These are phyloP conservation scores for Artibeus lituratus DNA, from an alignment of 2,797 vertebrate genomes.

Conservation along the genomic window DNA sequence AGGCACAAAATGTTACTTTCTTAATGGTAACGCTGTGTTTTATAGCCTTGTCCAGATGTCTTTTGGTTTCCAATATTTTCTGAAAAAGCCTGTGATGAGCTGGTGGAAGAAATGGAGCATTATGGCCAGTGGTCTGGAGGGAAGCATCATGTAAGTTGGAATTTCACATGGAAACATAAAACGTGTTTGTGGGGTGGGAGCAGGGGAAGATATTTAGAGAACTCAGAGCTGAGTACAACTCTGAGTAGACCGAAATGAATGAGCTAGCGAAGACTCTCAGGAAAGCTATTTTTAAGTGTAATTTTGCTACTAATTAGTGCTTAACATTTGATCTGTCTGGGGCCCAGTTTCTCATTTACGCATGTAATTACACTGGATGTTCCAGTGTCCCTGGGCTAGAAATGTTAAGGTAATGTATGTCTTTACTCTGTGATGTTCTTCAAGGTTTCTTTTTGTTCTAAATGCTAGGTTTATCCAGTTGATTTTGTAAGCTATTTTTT, in stretches of 20 bases:
- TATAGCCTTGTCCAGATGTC: conserved; percentile 97
- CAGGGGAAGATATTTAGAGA: neutral
- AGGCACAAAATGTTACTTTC: neutral
- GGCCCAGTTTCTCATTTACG: neutral
- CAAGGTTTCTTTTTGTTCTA: neutral
- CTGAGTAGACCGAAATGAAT: neutral
- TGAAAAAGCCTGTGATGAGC: conserved; percentile 92
- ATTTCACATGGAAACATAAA: neutral
- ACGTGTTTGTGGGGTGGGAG: neutral
- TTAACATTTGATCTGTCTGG: neutral
- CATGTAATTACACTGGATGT: neutral
- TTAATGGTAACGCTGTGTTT: conserved; percentile 30
- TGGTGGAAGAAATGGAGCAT: conserved; percentile 97
- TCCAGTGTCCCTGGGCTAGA: neutral
- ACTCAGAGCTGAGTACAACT: neutral
- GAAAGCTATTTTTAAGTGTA: neutral
- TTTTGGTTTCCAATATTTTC: conserved; percentile 99
- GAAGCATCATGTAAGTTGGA: conserved; percentile 89
- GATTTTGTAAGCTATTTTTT: neutral
- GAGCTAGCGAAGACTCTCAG: too few species aligned
- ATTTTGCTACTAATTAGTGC: neutral
- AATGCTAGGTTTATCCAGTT: neutral
- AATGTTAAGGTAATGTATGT: neutral
- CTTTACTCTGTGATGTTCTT: neutral
- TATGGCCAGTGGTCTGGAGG: conserved; percentile 96